Conservation (phyloP, 1,140 invertebrate genomes). For the Prorops nasuta region DNA sequence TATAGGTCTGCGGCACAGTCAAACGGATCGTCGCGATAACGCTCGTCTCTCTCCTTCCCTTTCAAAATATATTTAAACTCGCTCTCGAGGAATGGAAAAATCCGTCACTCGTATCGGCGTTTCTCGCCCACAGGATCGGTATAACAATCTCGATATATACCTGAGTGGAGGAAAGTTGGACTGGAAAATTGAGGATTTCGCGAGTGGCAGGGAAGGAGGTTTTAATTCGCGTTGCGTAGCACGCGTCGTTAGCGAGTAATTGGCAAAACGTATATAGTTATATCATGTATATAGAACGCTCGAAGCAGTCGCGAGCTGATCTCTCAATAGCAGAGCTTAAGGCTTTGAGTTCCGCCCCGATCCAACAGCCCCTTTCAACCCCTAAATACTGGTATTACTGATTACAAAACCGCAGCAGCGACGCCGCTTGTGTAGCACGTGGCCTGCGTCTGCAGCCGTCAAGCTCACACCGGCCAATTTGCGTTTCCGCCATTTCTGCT, state of each 20-base stretch:
- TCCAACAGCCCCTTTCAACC: conserved; percentile 36
- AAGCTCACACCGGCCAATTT: conserved; percentile 56
- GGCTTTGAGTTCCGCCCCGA: conserved; percentile 32
- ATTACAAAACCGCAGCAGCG: conserved; percentile 50
- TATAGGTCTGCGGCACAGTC: conserved; percentile 11
- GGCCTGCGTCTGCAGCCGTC: conserved; percentile 49
- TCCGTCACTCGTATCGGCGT: conserved; percentile 6
- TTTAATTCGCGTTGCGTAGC: no score
- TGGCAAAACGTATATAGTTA: conserved; percentile 15
- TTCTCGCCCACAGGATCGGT: no score
- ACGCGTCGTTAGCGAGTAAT: conserved; percentile 23
- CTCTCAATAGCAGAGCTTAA: conserved; percentile 30
- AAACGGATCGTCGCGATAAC: conserved; percentile 7
- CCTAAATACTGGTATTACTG: conserved; percentile 46
- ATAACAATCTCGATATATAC: no score
- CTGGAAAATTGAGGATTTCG: no score
- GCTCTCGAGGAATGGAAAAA: conserved; percentile 1
- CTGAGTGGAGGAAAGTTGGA: no score
- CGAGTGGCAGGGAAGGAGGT: no score
- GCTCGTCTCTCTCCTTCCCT: not conserved
- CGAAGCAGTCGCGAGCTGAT: conserved; percentile 12
- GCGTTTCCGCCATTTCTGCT: conserved; percentile 52
- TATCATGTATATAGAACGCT: not conserved
- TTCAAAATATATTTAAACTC: not conserved
- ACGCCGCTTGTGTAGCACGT: conserved; percentile 48